phyloP scores from a whole-genome alignment of 2,113 vertebrate genomes.

The Pitta sordida region DNA sequence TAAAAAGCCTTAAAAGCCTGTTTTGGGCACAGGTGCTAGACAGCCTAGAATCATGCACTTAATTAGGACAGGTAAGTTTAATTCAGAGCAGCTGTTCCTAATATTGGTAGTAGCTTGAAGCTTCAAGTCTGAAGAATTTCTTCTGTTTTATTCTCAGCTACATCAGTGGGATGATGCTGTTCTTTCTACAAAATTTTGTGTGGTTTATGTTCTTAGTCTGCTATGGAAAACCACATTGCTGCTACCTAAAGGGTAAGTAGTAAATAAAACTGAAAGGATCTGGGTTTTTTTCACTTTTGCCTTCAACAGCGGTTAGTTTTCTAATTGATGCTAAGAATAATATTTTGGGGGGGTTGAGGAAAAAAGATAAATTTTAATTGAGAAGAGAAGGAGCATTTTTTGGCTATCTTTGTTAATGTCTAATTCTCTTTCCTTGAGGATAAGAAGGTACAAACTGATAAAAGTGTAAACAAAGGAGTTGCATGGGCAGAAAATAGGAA shows the following conservation, averaged over 20 bases:
- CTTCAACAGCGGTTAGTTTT: not conserved
- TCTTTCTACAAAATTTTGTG: not conserved
- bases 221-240: rapidly evolving
- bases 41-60: not conserved
- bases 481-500: not conserved
- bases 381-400: not conserved
- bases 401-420: not conserved
- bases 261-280: not conserved
- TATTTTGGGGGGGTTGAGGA: not conserved
- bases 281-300: not conserved
- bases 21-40: not conserved
- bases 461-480: not conserved
- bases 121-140: not conserved
- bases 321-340: not conserved
- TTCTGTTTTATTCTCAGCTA: rapidly evolving
- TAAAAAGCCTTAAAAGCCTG: not conserved
- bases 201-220: not conserved
- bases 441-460: not conserved
- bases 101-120: not conserved
- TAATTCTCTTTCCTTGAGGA: not conserved
- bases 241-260: not conserved
- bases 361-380: not conserved
- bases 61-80: not conserved
- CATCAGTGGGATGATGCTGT: not conserved
- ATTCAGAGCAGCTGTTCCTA: not conserved